These are phyloP conservation scores for Pantherophis guttatus DNA, from an alignment of 2,113 vertebrate genomes.

Conservation along the genomic window DNA sequence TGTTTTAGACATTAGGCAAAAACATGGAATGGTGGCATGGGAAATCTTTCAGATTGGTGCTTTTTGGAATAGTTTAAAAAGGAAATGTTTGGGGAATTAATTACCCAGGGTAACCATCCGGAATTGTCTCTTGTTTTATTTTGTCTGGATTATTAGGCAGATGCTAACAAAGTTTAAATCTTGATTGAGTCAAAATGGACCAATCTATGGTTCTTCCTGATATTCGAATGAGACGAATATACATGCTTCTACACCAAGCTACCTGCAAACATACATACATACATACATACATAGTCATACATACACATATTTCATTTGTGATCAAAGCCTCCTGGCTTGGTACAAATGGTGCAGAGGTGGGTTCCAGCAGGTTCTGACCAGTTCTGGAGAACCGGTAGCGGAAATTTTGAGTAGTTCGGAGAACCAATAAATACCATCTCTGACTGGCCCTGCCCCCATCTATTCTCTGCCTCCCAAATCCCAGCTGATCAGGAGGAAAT, in stretches of 20 bases:
- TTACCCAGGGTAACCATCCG: not conserved
- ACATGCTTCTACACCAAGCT: not conserved
- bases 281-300: no score
- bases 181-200: not conserved
- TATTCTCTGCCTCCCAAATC: no score
- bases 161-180: not conserved
- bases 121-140: not conserved
- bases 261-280: not conserved
- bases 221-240: not conserved
- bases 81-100: not conserved
- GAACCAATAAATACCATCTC: no score
- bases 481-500: no score
- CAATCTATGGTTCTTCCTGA: not conserved
- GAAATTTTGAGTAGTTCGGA: no score
- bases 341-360: not conserved
- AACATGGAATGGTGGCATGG: not conserved
- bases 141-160: not conserved
- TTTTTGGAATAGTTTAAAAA: not conserved
- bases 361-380: no score
- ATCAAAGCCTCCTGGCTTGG: not conserved
- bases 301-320: not conserved
- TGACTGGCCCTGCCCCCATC: no score
- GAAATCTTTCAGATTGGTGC: not conserved
- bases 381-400: no score
- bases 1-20: slow-evolving; percentile 32